Conservation (phyloP, 2,797 vertebrate species). For the Carcharodon carcharias region DNA sequence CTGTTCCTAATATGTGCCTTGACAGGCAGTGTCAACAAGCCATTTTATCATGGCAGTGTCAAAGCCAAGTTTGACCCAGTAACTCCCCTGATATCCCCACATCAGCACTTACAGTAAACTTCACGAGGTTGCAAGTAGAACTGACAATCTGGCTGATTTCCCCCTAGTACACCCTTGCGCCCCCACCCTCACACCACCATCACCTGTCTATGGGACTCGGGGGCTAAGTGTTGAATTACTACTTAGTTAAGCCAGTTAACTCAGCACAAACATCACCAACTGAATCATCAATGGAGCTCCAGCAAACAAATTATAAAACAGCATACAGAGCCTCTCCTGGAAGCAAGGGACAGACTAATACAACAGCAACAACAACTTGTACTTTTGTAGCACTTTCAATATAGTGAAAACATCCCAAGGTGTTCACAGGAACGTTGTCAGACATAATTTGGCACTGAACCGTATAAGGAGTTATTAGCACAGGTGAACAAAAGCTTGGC, state of each 20-base stretch:
- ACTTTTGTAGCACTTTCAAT: background rate
- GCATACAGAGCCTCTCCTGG: background rate
- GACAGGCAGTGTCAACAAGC: background rate
- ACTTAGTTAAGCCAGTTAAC: background rate
- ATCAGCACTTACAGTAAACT: background rate
- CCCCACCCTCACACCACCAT: too few relatives aligned
- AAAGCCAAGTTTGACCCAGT: background rate
- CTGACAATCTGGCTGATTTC: background rate
- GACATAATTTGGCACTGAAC: background rate
- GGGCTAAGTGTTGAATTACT: background rate
- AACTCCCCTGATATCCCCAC: background rate
- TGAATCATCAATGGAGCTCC: background rate
- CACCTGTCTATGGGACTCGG: background rate
- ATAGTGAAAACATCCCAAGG: background rate
- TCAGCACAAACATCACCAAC: background rate
- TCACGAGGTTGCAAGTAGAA: background rate
- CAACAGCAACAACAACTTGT: background rate
- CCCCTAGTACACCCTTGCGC: background rate
- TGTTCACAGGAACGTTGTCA: background rate
- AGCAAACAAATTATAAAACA: background rate
- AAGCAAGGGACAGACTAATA: background rate
- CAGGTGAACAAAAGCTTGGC: background rate
- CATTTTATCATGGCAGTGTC: background rate
- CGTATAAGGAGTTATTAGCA: background rate
- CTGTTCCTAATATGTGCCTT: background rate